Percentiles rank a stretch among this genome's conserved stretches.
phyloP scores from a whole-genome alignment of 2,113 vertebrate genomes.

The Melanerpes aurifrons region DNA sequence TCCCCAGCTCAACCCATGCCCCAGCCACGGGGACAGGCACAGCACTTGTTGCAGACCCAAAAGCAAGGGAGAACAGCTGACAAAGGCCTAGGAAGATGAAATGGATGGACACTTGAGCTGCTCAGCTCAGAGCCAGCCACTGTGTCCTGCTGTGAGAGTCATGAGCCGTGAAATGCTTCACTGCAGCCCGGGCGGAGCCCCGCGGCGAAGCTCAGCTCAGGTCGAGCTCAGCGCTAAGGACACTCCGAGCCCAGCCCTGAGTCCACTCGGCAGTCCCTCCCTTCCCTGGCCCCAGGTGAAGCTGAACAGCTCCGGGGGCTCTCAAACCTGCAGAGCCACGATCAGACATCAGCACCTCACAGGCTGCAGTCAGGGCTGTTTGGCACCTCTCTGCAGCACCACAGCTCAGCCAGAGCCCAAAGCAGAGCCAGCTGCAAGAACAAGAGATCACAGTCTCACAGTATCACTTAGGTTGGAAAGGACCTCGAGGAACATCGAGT shows the following conservation, averaged over 20 bases:
- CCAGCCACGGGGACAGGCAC: neutral
- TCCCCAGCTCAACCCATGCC: neutral
- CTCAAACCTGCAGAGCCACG: constrained; percentile 7
- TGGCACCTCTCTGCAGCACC: neutral
- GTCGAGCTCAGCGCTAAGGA: constrained; percentile 41
- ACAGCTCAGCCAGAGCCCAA: neutral
- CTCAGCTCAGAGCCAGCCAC: neutral
- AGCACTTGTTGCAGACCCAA: neutral
- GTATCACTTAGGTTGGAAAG: no score
- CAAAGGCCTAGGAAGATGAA: constrained; percentile 4
- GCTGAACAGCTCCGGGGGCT: neutral
- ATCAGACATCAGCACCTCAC: neutral
- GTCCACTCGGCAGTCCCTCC: neutral
- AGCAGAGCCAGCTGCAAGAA: neutral
- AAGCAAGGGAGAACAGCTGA: neutral
- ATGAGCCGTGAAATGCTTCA: constrained; percentile 46
- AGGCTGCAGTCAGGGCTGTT: neutral
- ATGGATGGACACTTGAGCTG: neutral
- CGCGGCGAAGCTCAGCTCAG: constrained; percentile 41
- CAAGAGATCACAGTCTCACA: no score
- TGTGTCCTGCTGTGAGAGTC: constrained; percentile 39
- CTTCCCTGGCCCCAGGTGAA: neutral
- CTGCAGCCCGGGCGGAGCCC: constrained; percentile 18
- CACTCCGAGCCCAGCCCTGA: neutral
- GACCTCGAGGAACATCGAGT: no score